phyloP scores from a whole-genome alignment of 2,113 vertebrate species.

The Tor tambroides region DNA sequence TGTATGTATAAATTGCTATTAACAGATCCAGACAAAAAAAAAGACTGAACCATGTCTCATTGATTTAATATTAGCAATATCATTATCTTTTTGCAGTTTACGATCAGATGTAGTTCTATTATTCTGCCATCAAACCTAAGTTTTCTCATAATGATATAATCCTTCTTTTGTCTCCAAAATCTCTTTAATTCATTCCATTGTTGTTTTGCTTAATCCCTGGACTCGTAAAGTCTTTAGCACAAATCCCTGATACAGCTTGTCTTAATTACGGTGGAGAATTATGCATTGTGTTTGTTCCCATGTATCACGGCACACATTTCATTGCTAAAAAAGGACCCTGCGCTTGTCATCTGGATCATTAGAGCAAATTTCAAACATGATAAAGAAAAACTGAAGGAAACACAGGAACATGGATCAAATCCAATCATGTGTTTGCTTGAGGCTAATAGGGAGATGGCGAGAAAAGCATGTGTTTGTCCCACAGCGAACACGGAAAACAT shows the following conservation, averaged over 20 bases:
- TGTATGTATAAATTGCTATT: neutral
- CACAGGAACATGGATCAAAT: neutral
- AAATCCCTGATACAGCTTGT: slow-evolving; percentile 52
- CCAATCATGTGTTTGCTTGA: slow-evolving; percentile 19
- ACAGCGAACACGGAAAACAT: slow-evolving; percentile 6
- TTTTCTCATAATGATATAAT: neutral
- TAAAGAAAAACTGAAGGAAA: neutral
- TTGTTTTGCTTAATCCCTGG: slow-evolving; percentile 47
- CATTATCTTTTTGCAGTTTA: neutral
- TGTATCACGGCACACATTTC: neutral
- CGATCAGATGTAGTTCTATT: neutral
- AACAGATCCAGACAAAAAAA: neutral
- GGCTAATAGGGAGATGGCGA: neutral
- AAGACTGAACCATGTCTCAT: neutral
- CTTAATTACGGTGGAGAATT: slow-evolving; percentile 38
- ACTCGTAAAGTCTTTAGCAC: neutral
- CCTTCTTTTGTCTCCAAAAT: slow-evolving; percentile 18
- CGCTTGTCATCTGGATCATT: neutral
- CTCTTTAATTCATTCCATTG: slow-evolving; percentile 33
- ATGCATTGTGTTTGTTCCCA: neutral
- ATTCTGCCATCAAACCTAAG: neutral
- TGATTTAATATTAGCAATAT: no score
- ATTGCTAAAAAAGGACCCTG: neutral
- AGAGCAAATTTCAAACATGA: neutral
- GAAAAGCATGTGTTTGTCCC: slow-evolving; percentile 30